Percentiles rank a stretch among this genome's conserved stretches.
These are phyloP conservation scores for Microdon myrmicae DNA, from an alignment of 2,888 invertebrate species.

Conservation along the genomic window DNA sequence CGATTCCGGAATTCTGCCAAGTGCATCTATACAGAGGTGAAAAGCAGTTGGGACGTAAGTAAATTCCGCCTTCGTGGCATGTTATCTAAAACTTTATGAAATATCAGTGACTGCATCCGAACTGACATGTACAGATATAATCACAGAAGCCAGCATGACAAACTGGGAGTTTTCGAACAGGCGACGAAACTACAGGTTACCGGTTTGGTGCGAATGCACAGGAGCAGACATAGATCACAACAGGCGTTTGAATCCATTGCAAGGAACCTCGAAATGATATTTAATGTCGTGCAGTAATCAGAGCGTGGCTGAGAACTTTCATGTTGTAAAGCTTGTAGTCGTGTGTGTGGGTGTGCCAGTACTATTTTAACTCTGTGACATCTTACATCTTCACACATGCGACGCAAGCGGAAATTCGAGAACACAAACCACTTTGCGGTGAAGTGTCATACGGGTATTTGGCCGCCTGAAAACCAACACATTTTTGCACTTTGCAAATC, in stretches of 20 bases:
- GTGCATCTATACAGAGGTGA: too few relatives aligned
- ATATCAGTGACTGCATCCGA: constrained; percentile 19
- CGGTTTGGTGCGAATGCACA: constrained; percentile 25
- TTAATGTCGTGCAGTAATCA: constrained; percentile 48
- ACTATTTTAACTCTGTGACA: constrained; percentile 46
- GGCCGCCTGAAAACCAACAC: constrained; percentile 19
- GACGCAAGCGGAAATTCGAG: too few relatives aligned
- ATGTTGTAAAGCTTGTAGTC: constrained; percentile 42
- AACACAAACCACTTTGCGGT: too few relatives aligned
- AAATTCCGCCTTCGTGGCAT: too few relatives aligned
- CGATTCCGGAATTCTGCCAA: too few relatives aligned
- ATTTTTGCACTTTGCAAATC: constrained; percentile 13
- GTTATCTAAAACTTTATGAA: constrained; percentile 28
- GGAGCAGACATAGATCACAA: too few relatives aligned
- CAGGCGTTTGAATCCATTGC: too few relatives aligned
- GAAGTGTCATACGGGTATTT: too few relatives aligned
- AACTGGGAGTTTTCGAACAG: constrained; percentile 24
- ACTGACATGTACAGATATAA: constrained; percentile 33
- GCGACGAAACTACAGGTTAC: constrained; percentile 29
- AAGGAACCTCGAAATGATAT: constrained; percentile 46
- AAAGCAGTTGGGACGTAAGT: too few relatives aligned
- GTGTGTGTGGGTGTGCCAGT: constrained; percentile 24
- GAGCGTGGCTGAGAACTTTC: constrained; percentile 41
- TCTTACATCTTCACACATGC: too few relatives aligned
- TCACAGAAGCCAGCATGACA: constrained; percentile 31